Base-by-base conservation (phyloP, 2,888 invertebrate species). In the Slavum lentiscoides region DNA sequence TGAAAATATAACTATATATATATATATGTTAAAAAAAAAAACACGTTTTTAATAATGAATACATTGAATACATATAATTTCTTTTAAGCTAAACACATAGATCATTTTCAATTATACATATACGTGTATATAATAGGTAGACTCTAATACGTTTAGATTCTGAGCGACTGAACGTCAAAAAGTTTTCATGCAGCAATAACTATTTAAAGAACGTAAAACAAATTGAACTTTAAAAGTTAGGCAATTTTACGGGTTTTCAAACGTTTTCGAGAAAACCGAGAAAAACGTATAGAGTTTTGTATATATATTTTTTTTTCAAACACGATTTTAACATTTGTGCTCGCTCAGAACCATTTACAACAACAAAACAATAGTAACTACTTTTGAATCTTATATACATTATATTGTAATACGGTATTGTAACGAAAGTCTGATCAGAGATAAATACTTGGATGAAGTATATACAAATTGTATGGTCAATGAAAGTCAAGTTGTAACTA, bases 11-110 rank as follows among this genome's bases (percentile, higher is more conserved):
- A 59, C 43, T 30, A 23, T 5, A 49, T 19, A 30, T 30, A 30
- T 30, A 30, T 30, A 30, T 30, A 30, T 30, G n/a, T 30, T 2
- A 30, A 30, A 30, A 30, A 30, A 30, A 39, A 53, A 75, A 23
- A 67, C 39, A 58, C 21, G 49, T 58, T 58, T 58, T 23, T 59
- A 75, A n/a, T 15, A 76, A 58, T 49, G 3, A 49, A 59, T 58
- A 58, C 30, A 43, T 55, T n/a, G 7, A 11, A n/a, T 58, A 11
- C n/a, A 17, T 74, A n/a, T 30, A 4, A 74, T 17, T 30, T 39
- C 11, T 61, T 13, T 23, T 74, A 21, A 17, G 62, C 9, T 55
- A 49, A 39, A 39, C 7, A 39, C 13, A 58, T 39, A 74, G 21
- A 0, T 39, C 1, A 2, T n/a, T 73, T 13, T 62, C 1, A 49